Evolutionary conservation across 2,113 vertebrate species (phyloP).

Genomic region (Malaclemys terrapin): DNA sequence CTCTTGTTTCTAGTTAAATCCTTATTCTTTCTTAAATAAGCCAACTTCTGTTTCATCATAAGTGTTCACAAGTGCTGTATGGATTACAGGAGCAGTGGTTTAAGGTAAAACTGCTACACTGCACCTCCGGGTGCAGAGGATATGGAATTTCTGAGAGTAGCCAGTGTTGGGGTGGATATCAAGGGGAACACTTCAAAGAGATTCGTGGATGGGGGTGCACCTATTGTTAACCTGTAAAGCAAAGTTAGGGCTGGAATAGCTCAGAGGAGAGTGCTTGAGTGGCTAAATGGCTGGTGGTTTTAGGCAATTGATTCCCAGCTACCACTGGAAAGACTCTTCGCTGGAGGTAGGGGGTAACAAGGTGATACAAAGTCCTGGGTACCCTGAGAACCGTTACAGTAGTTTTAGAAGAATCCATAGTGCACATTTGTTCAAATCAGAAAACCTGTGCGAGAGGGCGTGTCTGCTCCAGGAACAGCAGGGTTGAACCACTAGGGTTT

Average conservation of each 20-base stretch:
- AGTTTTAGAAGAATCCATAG: background rate
- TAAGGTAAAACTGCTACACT: no score
- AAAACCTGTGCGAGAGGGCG: background rate
- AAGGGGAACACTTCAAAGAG: background rate
- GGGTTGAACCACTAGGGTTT: rapidly evolving
- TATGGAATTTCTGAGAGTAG: background rate
- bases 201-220: background rate
- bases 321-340: background rate
- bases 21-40: no score
- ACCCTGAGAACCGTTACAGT: background rate
- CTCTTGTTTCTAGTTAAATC: no score
- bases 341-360: background rate
- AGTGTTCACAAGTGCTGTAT: no score
- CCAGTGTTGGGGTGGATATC: background rate
- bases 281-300: background rate
- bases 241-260: background rate
- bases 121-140: background rate
- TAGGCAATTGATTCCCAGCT: background rate
- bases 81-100: no score
- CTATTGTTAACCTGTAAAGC: background rate
- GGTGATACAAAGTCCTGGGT: background rate
- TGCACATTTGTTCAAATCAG: background rate
- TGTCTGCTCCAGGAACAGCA: background rate
- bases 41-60: no score
- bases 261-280: background rate